Base-by-base conservation (phyloP, 2,797 vertebrate species). In the Microhierax caerulescens region DNA sequence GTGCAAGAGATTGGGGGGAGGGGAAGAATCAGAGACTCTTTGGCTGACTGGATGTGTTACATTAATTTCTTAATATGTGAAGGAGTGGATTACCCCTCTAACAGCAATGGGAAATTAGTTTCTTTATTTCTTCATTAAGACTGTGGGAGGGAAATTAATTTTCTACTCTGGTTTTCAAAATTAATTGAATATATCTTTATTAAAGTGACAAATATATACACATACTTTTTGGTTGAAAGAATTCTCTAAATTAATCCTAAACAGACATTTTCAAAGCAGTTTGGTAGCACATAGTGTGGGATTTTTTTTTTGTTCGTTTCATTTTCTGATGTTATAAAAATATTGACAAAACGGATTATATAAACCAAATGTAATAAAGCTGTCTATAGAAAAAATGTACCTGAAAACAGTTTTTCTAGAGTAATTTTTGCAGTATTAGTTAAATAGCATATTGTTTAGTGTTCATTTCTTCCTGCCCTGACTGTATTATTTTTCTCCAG, bases 151-250 rank as follows among this genome's bases (percentile, higher is more conserved):
- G 95, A 98, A 98, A 98, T 97, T 98, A 98, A 98, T 98, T 97
- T 96, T 95, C 95, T 97, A 97, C 90, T 87, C 92, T 89, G 85
- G 85, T 93, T 97, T 98, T 97, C 79, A 85, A 97, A 97, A 98
- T 97, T 98, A 98, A 98, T 98, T 97, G 96, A 97, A 98, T 97
- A 98, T 96, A 98, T 98, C 97, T 98, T 98, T 97, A 98, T 97
- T 97, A 98, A 97, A 95, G 81, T 98, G 97, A 98, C 97, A 95
- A 90, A 96, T 98, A 88, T 19, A 57, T 36, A 76, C 84, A 92
- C 50, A 88, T 45, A 77, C 69, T 96, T 93, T 97, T 97, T 96
- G 96, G 90, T 95, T 97, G 96, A 97, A 97, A 96, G 95, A 94
- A 90, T 90, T 98, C 84, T 97, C 93, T 96, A 97, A 97, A 96